A percentile compares a stretch with the other conserved stretches of the same genome.
These are phyloP conservation scores for Mirounga angustirostris DNA, from an alignment of 2,113 vertebrate genomes.

Conservation along the genomic window DNA sequence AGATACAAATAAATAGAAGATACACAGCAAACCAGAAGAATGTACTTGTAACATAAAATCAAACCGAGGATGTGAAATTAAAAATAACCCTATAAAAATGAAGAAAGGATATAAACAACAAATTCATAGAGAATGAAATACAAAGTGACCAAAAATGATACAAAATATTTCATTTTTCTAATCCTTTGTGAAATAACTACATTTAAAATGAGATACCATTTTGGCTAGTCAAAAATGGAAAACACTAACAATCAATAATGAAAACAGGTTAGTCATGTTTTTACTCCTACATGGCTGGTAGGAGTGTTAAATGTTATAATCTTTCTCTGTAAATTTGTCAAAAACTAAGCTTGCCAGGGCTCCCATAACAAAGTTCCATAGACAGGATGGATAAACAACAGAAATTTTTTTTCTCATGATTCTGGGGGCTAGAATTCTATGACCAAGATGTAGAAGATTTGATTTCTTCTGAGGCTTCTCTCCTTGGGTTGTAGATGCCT, in stretches of 20 bases:
- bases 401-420: background rate
- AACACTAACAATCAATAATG: background rate
- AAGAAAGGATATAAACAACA: background rate
- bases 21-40: background rate
- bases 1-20: background rate
- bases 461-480: background rate
- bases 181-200: background rate
- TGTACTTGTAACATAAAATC: background rate
- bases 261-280: background rate
- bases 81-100: background rate
- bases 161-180: background rate
- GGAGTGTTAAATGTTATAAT: background rate
- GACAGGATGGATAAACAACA: background rate
- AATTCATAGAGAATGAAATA: background rate
- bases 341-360: background rate
- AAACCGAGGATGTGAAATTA: background rate
- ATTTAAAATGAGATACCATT: background rate
- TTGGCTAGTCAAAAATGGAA: background rate
- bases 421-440: background rate
- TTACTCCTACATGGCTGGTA: background rate
- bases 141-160: background rate
- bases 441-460: background rate
- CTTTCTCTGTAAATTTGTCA: background rate
- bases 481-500: background rate
- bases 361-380: background rate